A percentile compares a stretch with the other conserved stretches of the same genome.
Conservation (phyloP, 2,797 vertebrate genomes). For the Myotis pilosus region DNA sequence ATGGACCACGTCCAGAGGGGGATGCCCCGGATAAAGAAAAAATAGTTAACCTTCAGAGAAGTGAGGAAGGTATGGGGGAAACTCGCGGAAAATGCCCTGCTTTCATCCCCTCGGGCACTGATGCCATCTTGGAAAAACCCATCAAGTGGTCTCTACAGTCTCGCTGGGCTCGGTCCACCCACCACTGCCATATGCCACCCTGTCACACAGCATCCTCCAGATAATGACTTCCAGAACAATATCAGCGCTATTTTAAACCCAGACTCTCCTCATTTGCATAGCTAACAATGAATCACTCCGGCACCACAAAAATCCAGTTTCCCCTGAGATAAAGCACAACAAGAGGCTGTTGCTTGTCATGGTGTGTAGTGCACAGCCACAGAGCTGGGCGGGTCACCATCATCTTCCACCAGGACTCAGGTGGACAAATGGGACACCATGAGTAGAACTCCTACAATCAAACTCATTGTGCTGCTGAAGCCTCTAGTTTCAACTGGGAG, state of each 20-base stretch:
- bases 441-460: not conserved
- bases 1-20: constrained; percentile 52
- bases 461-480: not conserved
- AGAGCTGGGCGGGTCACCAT: not conserved
- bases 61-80: not conserved
- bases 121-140: constrained; percentile 55
- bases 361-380: not conserved
- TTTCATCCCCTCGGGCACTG: constrained; percentile 48
- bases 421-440: not conserved
- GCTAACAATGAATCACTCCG: constrained; percentile 30
- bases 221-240: not conserved
- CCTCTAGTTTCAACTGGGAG: not conserved
- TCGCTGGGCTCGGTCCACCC: not conserved
- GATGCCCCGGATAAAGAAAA: constrained; percentile 47
- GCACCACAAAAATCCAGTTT: not conserved
- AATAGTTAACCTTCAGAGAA: constrained; percentile 72
- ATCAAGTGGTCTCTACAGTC: constrained; percentile 14
- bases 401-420: not conserved
- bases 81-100: not conserved
- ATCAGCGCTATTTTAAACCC: constrained; percentile 42
- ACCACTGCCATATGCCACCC: not conserved
- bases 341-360: not conserved
- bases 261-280: not conserved
- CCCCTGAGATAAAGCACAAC: not conserved
- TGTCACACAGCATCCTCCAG: not conserved